Conservation (phyloP, 23 tunicate species). For the Trididemnum miniatum region DNA sequence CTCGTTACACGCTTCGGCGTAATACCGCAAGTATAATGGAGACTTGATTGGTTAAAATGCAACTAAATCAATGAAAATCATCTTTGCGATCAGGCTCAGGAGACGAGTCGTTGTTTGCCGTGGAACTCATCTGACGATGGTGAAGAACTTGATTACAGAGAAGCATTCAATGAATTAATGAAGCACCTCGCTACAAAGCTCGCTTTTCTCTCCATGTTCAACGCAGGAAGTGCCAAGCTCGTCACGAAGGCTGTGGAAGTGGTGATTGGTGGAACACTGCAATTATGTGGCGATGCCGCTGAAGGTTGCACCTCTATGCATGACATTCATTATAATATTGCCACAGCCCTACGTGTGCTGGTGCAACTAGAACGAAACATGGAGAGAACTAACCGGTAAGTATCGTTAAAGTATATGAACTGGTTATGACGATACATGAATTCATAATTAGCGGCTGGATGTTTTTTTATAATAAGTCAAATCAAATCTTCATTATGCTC, state of each 20-base stretch:
- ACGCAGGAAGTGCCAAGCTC: not conserved
- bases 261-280: not conserved
- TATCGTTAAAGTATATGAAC: too few species aligned
- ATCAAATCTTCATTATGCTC: too few species aligned
- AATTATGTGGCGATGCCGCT: constrained; percentile 16
- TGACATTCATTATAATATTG: constrained; percentile 43
- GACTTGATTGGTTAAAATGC: too few species aligned
- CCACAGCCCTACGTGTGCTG: constrained; percentile 17
- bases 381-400: not conserved
- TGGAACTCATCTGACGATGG: not conserved
- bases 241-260: not conserved
- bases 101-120: not conserved
- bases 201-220: not conserved
- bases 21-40: too few species aligned
- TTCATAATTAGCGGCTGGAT: too few species aligned
- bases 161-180: not conserved
- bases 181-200: not conserved
- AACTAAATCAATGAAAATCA: too few species aligned
- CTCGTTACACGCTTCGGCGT: too few species aligned
- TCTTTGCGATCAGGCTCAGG: constrained; percentile 2
- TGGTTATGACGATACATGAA: too few species aligned
- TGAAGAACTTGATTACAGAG: not conserved
- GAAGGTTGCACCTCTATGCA: constrained; percentile 54
- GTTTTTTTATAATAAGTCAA: too few species aligned
- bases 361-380: not conserved